Percentiles rank a stretch among this genome's conserved stretches.
These are phyloP conservation scores for Choreutis nemorana DNA, from an alignment of 2,888 invertebrate genomes.

Conservation along the genomic window DNA sequence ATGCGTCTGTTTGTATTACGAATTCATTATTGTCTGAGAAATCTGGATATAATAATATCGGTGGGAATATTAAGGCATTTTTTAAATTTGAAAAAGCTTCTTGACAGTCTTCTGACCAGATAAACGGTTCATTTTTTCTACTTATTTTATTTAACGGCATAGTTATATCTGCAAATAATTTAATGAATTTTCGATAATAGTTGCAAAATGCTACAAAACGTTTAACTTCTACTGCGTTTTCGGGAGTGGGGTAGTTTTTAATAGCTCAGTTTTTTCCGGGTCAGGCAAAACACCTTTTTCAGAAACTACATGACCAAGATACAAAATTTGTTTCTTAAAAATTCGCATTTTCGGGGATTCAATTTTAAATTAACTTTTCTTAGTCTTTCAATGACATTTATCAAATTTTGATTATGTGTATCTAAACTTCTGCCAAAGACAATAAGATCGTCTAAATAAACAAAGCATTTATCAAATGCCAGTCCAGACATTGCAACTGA, in stretches of 20 bases:
- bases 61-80: conserved; percentile 8
- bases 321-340: conserved; percentile 1
- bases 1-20: conserved; percentile 5
- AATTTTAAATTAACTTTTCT: conserved; percentile 1
- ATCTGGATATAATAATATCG: conserved; percentile 12
- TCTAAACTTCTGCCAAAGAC: conserved; percentile 1
- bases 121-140: conserved; percentile 10
- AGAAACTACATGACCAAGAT: conserved; percentile 2
- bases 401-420: conserved; percentile 1
- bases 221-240: conserved; percentile 6
- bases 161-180: conserved; percentile 8
- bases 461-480: conserved; percentile 1
- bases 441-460: conserved; percentile 3
- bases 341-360: conserved; percentile 4
- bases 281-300: conserved; percentile 2
- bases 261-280: conserved; percentile 7
- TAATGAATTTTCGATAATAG: conserved; percentile 9
- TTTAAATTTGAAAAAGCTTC: conserved; percentile 11
- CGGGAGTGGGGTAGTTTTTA: conserved; percentile 8
- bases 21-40: conserved; percentile 8
- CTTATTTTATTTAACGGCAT: conserved; percentile 11
- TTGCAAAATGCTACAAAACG: conserved; percentile 10
- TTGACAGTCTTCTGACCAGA: conserved; percentile 11
- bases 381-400: background rate
- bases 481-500: conserved; percentile 3